Conservation (phyloP, 2,888 invertebrate genomes). For the Bugula neritina region DNA sequence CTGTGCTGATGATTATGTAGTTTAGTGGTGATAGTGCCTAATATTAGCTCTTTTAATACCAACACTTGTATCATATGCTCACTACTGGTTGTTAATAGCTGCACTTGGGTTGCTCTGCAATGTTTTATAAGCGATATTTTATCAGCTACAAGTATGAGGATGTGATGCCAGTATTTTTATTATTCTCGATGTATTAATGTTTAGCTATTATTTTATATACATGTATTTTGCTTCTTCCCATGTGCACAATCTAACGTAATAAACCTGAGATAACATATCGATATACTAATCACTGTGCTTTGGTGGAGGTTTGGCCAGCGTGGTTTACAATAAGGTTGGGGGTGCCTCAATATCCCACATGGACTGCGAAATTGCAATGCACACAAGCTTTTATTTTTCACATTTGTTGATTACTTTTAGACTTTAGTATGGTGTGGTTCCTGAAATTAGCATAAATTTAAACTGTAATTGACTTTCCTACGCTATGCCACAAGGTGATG, state of each 20-base stretch:
- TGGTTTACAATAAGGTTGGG: background rate
- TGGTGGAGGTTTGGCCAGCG: background rate
- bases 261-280: conserved; percentile 7
- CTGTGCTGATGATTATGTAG: background rate
- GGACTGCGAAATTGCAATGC: too few relatives aligned
- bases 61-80: background rate
- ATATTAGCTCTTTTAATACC: background rate
- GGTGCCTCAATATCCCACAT: too few relatives aligned
- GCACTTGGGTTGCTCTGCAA: too few relatives aligned
- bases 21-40: background rate
- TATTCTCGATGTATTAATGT: background rate
- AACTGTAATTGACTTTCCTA: too few relatives aligned
- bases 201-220: background rate
- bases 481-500: too few relatives aligned
- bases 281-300: conserved; percentile 17
- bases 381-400: too few relatives aligned
- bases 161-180: background rate
- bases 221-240: background rate
- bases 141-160: too few relatives aligned
- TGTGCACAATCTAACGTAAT: conserved; percentile 24
- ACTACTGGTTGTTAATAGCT: too few relatives aligned
- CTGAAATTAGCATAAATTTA: too few relatives aligned
- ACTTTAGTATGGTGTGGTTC: too few relatives aligned
- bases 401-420: too few relatives aligned
- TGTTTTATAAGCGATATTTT: too few relatives aligned